Percentiles rank a stretch among this genome's conserved stretches.
Conservation (phyloP, 2,888 invertebrate species). For the Ornithoptera alexandrae region DNA sequence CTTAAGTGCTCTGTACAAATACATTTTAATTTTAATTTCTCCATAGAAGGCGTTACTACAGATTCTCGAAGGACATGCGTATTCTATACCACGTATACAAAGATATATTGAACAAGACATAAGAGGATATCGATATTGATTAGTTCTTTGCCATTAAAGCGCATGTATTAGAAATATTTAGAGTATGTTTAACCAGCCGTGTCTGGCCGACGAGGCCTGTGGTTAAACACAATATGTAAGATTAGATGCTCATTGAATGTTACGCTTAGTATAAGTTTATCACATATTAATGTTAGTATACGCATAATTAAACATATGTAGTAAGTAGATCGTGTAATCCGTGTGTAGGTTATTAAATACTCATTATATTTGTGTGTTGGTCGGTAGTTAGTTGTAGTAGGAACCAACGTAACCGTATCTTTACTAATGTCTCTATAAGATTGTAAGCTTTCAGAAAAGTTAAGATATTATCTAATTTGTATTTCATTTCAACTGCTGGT, state of each 20-base stretch:
- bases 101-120: neutral
- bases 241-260: constrained; percentile 2
- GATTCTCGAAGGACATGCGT: neutral
- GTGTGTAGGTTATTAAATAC: neutral
- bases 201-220: neutral
- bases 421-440: neutral
- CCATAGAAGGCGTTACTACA: neutral
- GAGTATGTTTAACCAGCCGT: neutral
- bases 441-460: neutral
- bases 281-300: neutral
- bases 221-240: neutral
- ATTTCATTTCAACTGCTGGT: neutral
- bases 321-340: neutral
- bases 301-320: neutral
- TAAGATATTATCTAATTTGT: neutral
- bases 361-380: neutral
- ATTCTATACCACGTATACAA: neutral
- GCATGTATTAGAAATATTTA: neutral
- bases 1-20: neutral
- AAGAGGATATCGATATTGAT: neutral
- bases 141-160: neutral
- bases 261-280: neutral
- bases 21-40: neutral
- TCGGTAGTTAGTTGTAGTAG: neutral
- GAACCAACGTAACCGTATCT: neutral